phyloP scores from a whole-genome alignment of 2,888 invertebrate species.

The Standfussiana lucernea region DNA sequence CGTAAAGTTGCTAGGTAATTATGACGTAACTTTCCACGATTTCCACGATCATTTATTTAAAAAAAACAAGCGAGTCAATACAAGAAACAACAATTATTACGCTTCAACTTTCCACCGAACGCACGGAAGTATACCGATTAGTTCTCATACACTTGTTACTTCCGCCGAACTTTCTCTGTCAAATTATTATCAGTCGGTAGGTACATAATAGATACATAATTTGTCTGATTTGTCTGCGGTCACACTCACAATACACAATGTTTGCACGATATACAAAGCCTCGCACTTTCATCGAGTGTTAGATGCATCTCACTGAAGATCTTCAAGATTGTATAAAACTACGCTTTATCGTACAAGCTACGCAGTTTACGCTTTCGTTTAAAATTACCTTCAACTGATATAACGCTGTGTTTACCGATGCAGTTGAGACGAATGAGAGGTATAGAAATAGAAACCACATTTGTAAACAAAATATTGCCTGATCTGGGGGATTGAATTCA shows the following conservation, averaged over 20 bases:
- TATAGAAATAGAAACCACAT: neutral
- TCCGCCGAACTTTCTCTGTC: conserved; percentile 26
- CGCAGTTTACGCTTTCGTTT: conserved; percentile 12
- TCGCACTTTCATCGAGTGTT: conserved; percentile 23
- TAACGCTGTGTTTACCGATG: neutral
- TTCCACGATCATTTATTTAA: neutral
- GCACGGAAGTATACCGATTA: neutral
- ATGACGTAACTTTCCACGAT: neutral
- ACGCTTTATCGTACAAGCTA: neutral
- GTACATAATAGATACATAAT: conserved; percentile 2
- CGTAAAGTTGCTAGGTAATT: neutral
- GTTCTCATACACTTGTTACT: conserved; percentile 19
- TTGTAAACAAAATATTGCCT: too few species aligned
- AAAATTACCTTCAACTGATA: neutral
- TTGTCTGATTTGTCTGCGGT: conserved; percentile 5
- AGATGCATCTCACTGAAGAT: conserved; percentile 1
- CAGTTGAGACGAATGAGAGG: neutral
- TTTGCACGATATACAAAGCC: neutral
- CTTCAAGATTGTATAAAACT: neutral
- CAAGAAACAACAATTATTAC: conserved; percentile 16
- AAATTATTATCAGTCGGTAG: conserved; percentile 4
- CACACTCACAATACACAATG: neutral
- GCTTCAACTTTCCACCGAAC: conserved; percentile 15
- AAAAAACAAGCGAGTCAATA: neutral
- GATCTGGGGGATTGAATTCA: too few species aligned